Percentiles rank a stretch among this genome's conserved stretches.
phyloP scores from a whole-genome alignment of 2,888 invertebrate genomes.

The Megaustenia siamemsis region DNA sequence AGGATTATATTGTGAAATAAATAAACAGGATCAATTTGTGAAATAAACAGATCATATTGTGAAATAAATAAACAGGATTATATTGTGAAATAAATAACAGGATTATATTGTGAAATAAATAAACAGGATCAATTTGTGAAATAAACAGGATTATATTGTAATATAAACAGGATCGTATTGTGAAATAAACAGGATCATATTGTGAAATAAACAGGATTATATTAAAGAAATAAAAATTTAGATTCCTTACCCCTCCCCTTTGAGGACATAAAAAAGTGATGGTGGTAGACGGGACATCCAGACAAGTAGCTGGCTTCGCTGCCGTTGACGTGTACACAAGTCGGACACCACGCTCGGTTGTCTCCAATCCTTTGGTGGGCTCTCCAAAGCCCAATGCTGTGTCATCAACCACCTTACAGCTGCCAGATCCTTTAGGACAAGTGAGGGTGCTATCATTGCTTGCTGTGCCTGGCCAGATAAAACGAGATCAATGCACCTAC shows the following conservation, averaged over 20 bases:
- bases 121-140: too few relatives aligned
- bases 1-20: too few relatives aligned
- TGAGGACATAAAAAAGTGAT: slow-evolving; percentile 74
- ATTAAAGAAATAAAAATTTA: too few relatives aligned
- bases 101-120: too few relatives aligned
- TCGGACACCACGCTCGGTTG: slow-evolving; percentile 58
- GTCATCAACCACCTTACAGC: slow-evolving; percentile 60
- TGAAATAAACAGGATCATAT: too few relatives aligned
- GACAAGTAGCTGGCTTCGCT: slow-evolving; percentile 61
- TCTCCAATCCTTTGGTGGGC: slow-evolving; percentile 58
- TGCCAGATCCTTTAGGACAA: slow-evolving; percentile 64
- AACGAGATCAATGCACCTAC: not conserved
- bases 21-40: too few relatives aligned
- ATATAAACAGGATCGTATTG: too few relatives aligned
- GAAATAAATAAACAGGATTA: too few relatives aligned
- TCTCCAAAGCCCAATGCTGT: slow-evolving; percentile 59
- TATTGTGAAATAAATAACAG: too few relatives aligned
- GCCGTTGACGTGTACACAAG: slow-evolving; percentile 62
- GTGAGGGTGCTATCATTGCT: slow-evolving; percentile 43
- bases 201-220: too few relatives aligned
- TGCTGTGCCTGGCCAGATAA: not conserved
- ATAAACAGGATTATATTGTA: too few relatives aligned
- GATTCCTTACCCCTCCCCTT: slow-evolving; percentile 66
- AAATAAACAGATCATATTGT: too few relatives aligned
- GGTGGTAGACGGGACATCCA: slow-evolving; percentile 64